Percentiles rank a stretch among this genome's conserved stretches.
These are phyloP conservation scores for Melinaea menophilus DNA, from an alignment of 2,888 invertebrate species.

Conservation along the genomic window DNA sequence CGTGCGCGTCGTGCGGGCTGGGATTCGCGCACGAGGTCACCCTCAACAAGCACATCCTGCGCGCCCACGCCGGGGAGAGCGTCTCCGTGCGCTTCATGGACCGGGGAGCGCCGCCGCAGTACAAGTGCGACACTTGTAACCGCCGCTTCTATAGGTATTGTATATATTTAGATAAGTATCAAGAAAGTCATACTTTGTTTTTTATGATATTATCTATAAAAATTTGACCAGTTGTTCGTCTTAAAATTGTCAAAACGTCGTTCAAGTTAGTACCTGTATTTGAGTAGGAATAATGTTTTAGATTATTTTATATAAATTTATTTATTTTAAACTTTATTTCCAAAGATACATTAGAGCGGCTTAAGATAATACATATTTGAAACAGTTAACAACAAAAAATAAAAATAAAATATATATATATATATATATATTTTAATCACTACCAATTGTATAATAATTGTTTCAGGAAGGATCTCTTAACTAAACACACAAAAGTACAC, in stretches of 20 bases:
- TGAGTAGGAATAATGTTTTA: too few relatives aligned
- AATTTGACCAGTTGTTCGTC: too few relatives aligned
- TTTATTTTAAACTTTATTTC: too few relatives aligned
- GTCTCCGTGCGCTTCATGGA: slow-evolving; percentile 65
- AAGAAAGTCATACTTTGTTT: too few relatives aligned
- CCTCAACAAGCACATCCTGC: slow-evolving; percentile 68
- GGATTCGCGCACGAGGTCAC: slow-evolving; percentile 69
- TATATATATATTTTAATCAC: too few relatives aligned
- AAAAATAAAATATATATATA: too few relatives aligned
- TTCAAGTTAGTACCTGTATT: too few relatives aligned
- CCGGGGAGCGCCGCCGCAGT: slow-evolving; percentile 52
- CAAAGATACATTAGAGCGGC: too few relatives aligned
- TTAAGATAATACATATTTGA: background rate
- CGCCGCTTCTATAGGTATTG: slow-evolving; percentile 77
- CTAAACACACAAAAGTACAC: slow-evolving; percentile 81
- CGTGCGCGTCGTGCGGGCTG: slow-evolving; percentile 61
- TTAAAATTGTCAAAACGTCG: too few relatives aligned
- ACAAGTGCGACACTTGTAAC: slow-evolving; percentile 80
- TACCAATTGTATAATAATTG: background rate
- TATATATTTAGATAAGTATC: background rate
- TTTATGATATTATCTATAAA: too few relatives aligned
- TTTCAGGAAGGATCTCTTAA: slow-evolving; percentile 80
- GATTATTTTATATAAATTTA: too few relatives aligned
- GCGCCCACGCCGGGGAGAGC: slow-evolving; percentile 63
- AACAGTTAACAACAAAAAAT: slow-evolving; percentile 13